These are phyloP conservation scores for Chrysaora quinquecirrha DNA, from an alignment of 30 jellyfish, hydroid and myxozoan genomes.

Conservation along the genomic window DNA sequence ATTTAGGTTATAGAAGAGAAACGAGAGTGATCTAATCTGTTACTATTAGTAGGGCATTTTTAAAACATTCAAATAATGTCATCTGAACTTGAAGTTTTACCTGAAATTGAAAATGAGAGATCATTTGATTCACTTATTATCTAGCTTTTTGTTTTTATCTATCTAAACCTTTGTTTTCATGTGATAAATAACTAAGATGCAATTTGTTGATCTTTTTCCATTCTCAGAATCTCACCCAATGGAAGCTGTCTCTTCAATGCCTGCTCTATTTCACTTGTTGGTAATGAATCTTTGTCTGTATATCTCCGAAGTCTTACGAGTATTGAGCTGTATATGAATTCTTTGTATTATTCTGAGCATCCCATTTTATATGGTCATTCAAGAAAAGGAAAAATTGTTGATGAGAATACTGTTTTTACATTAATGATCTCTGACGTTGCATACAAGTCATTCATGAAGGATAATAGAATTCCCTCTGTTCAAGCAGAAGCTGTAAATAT, in stretches of 20 bases:
- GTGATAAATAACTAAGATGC: too few relatives aligned
- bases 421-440: not conserved
- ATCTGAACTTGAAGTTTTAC: too few relatives aligned
- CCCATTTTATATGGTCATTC: not conserved
- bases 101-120: too few relatives aligned
- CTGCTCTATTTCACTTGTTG: constrained; percentile 2
- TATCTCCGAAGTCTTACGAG: constrained; percentile 8
- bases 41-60: too few relatives aligned
- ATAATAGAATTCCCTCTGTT: not conserved
- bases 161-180: too few relatives aligned
- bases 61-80: too few relatives aligned
- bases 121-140: too few relatives aligned
- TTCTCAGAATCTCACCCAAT: not conserved
- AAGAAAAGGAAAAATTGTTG: too few relatives aligned
- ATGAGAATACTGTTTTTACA: not conserved
- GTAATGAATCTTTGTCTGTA: not conserved
- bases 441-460: not conserved
- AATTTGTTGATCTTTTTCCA: too few relatives aligned
- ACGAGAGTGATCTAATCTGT: too few relatives aligned
- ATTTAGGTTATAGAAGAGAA: too few relatives aligned
- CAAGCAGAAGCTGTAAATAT: not conserved
- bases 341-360: constrained; percentile 1
- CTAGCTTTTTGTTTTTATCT: too few relatives aligned
- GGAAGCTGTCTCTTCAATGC: constrained; percentile 19
- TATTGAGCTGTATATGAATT: constrained; percentile 7